phyloP scores from a whole-genome alignment of 2,888 invertebrate genomes.

The Odontomyia ornata region DNA sequence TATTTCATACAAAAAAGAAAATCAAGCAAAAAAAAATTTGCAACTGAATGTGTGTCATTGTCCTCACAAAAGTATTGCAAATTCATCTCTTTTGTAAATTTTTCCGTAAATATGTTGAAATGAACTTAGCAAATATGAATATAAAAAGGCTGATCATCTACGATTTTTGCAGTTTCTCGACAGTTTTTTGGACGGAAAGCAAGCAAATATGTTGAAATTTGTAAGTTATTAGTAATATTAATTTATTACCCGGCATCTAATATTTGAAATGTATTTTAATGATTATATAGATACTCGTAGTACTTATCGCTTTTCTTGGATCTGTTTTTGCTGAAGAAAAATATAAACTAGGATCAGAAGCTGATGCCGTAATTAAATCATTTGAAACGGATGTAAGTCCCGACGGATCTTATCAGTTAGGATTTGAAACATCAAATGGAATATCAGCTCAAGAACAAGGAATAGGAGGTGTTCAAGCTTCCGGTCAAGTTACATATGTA shows the following conservation, averaged over 20 bases:
- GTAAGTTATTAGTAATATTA: neutral
- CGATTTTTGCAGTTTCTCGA: too few species aligned
- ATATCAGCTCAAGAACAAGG: conserved; percentile 41
- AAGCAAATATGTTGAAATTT: neutral
- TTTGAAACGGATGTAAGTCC: conserved; percentile 25
- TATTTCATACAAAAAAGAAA: too few species aligned
- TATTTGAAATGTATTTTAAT: neutral
- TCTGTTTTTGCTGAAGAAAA: neutral
- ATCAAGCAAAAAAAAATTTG: too few species aligned
- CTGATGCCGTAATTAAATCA: neutral
- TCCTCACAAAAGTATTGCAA: too few species aligned
- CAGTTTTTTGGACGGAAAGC: neutral
- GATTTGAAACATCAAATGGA: conserved; percentile 42
- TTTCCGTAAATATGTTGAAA: too few species aligned
- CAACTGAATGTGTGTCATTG: too few species aligned
- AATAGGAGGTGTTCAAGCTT: conserved; percentile 27
- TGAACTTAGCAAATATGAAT: too few species aligned
- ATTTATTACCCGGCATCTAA: neutral
- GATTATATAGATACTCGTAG: neutral
- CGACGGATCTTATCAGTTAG: conserved; percentile 36
- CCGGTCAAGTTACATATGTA: conserved; percentile 32
- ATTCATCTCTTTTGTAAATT: too few species aligned
- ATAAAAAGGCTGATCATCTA: too few species aligned
- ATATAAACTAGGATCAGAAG: neutral
- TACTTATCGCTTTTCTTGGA: neutral